Conservation (phyloP, 2,888 invertebrate genomes). For the Agrochola macilenta region DNA sequence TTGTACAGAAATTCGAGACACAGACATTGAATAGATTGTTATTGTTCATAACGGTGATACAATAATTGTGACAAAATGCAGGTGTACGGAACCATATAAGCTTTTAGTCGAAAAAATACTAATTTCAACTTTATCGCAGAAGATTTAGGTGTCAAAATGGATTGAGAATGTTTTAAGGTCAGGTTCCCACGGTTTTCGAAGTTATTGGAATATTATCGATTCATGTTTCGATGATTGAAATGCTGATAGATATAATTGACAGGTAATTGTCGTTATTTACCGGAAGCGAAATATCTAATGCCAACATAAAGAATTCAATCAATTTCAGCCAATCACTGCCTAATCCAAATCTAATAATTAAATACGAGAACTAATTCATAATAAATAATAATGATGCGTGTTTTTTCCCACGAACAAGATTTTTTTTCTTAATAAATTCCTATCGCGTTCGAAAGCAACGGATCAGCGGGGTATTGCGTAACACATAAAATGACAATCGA, state of each 20-base stretch:
- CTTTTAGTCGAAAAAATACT: not conserved
- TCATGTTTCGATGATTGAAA: constrained; percentile 48
- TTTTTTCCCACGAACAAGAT: not conserved
- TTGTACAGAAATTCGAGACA: constrained; percentile 50
- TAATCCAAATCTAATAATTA: constrained; percentile 14
- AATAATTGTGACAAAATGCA: constrained; percentile 52
- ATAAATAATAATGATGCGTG: not conserved
- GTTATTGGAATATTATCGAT: constrained; percentile 45
- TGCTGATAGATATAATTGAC: constrained; percentile 30
- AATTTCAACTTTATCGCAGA: not conserved
- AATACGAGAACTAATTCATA: constrained; percentile 24
- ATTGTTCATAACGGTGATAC: constrained; percentile 51
- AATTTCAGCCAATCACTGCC: constrained; percentile 7
- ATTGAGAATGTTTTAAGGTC: constrained; percentile 1
- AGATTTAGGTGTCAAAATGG: not conserved
- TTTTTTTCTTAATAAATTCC: not conserved
- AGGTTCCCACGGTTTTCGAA: constrained; percentile 53
- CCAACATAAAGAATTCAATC: constrained; percentile 32
- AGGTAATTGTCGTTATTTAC: constrained; percentile 22
- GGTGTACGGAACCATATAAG: constrained; percentile 30
- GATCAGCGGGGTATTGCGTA: not conserved
- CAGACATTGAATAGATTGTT: constrained; percentile 45
- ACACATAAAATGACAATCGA: too few species aligned
- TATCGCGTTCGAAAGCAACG: not conserved
- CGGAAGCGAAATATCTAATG: constrained; percentile 44